Evolutionary conservation across 1,140 invertebrate species (phyloP), one percentile per base, ranked within the genome.

Genomic region (Zaprionus capensis): DNA sequence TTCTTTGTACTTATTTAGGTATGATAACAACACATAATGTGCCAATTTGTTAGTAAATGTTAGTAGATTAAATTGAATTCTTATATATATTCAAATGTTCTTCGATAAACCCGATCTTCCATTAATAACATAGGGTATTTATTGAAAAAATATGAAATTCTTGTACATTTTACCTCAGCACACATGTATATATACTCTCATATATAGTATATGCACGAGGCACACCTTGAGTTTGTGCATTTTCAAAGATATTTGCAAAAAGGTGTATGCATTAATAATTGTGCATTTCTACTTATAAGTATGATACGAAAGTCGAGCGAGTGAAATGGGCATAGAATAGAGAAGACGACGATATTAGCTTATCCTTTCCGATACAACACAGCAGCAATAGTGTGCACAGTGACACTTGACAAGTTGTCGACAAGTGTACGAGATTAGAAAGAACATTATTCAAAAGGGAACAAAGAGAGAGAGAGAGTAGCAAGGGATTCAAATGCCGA

Each of bases 251-350:
- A 46, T 71, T 67, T 34, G 24, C 17, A 34, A 31, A 65, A 76
- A 79, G 69, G 65, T 73, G 75, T 73, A 62, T 77, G 78, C 70
- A 74, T 73, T 80, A 69, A 66, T 72, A 73, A 80, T 83, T 88
- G 84, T 88, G 84, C 78, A 87, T 88, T 88, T 87, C 69, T 51
- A 69, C 69, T 65, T 87, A 81, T 81, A 88, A 87, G 81, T 87
- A 83, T 83, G 66, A 87, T 76, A 73, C 68, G 61, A 84, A 76
- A 66, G 26, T 68, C 64, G 12, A 22, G 38, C 44, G 55, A 88
- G 66, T 65, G 66, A 83, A 81, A 83, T 72, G 63, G 56, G 20
- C n/a, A 59, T 64, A 73, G 36, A 20, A 22, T 5, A 20, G 17
- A 24, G 11, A 17, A 9, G 28, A 14, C 14, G 20, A 61, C 46